These are phyloP conservation scores for Capreolus pygargus DNA, from an alignment of 2,113 vertebrate genomes.

Conservation along the genomic window DNA sequence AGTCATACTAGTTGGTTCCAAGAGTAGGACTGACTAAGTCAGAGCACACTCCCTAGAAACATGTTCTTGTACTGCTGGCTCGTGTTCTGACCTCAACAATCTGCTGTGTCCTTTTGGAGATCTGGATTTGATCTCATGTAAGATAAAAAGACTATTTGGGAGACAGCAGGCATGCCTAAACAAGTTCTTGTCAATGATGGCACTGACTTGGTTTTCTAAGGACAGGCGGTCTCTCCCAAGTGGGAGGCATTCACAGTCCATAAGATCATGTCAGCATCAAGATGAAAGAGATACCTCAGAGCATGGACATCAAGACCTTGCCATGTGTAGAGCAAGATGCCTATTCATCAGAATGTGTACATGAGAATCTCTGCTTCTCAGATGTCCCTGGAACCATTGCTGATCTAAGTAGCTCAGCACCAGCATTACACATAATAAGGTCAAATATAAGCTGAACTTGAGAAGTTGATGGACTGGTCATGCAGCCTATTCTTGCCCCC, in stretches of 20 bases:
- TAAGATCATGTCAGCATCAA: background rate
- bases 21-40: background rate
- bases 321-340: background rate
- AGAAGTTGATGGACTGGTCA: background rate
- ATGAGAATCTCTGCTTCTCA: background rate
- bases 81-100: background rate
- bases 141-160: background rate
- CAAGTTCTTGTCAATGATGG: background rate
- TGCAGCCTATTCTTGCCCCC: background rate
- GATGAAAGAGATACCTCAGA: background rate
- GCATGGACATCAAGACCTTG: background rate
- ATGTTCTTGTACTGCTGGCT: background rate
- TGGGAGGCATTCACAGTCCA: background rate
- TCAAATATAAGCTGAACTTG: background rate
- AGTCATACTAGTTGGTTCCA: background rate
- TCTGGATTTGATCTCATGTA: background rate
- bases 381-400: background rate
- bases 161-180: background rate
- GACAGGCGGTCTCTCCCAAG: background rate
- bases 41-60: background rate
- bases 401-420: too few species aligned
- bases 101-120: background rate
- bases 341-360: accelerated
- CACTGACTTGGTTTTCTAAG: background rate
- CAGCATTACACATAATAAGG: background rate